Conservation (phyloP, 2,113 vertebrate genomes). For the Sitta europaea region DNA sequence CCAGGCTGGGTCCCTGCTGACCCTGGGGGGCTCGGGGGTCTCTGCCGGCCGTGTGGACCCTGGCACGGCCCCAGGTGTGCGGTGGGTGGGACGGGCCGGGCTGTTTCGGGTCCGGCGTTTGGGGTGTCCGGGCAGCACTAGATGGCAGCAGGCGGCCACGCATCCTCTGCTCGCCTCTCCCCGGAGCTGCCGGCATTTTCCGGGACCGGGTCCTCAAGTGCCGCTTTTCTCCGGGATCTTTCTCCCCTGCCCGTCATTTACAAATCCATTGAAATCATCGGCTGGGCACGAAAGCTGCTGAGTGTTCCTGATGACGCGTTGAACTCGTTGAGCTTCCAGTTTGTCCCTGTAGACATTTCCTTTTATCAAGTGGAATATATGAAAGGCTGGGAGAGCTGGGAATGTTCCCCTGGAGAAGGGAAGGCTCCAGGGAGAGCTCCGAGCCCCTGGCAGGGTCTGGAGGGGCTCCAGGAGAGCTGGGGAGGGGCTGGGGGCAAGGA, state of each 20-base stretch:
- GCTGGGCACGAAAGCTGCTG: neutral
- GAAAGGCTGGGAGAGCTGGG: neutral
- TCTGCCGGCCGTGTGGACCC: too few relatives aligned
- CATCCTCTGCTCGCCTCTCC: neutral
- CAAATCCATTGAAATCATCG: neutral
- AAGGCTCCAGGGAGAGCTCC: neutral
- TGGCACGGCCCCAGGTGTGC: too few relatives aligned
- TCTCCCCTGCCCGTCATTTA: neutral
- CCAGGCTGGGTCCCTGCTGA: too few relatives aligned
- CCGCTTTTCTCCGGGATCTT: neutral
- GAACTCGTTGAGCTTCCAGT: neutral
- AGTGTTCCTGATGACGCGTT: neutral
- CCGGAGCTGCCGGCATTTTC: rapidly evolving
- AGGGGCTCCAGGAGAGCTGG: neutral
- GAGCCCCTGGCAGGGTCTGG: neutral
- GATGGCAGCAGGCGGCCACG: neutral
- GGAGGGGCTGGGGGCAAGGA: neutral
- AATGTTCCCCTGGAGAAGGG: neutral
- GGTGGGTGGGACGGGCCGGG: rapidly evolving
- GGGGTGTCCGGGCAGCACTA: neutral
- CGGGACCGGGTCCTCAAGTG: too few relatives aligned
- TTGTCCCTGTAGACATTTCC: neutral
- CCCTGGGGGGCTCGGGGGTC: too few relatives aligned
- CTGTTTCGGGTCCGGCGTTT: rapidly evolving
- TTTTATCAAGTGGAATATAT: neutral